Evolutionary conservation across 1,140 invertebrate species (phyloP).

Genomic region (Drosophila ohnishii): DNA sequence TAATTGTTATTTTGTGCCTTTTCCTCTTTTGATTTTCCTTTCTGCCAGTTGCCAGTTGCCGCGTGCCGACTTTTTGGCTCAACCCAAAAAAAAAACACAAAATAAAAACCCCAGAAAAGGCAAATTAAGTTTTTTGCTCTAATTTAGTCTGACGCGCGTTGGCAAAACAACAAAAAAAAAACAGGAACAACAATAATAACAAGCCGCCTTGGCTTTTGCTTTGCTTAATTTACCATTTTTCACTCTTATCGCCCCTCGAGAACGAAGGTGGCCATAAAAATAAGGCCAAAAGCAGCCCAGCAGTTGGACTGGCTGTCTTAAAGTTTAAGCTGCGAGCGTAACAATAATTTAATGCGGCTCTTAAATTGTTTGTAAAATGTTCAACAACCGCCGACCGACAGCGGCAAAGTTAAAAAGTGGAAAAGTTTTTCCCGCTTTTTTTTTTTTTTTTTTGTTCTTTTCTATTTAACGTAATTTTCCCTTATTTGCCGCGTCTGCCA

Average conservation of each 20-base stretch:
- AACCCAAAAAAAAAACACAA: constrained; percentile 30
- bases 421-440: constrained; percentile 69
- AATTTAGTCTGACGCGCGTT: constrained; percentile 77
- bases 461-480: constrained; percentile 82
- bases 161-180: constrained; percentile 28
- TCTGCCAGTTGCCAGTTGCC: constrained; percentile 24
- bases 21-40: constrained; percentile 71
- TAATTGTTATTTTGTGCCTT: constrained; percentile 78
- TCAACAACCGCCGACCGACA: constrained; percentile 67
- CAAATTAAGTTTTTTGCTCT: constrained; percentile 81
- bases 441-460: constrained; percentile 77
- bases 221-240: constrained; percentile 82
- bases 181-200: constrained; percentile 55
- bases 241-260: constrained; percentile 73
- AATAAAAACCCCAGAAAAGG: constrained; percentile 45
- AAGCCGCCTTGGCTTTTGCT: constrained; percentile 61
- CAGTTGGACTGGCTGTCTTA: constrained; percentile 68
- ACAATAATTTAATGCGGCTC: constrained; percentile 81
- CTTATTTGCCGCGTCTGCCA: constrained; percentile 66
- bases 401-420: constrained; percentile 77
- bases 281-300: constrained; percentile 50
- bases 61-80: constrained; percentile 67
- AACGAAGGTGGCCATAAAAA: constrained; percentile 67
- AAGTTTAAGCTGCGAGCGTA: constrained; percentile 78
- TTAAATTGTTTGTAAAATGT: constrained; percentile 82